These are phyloP conservation scores for Probosciger aterrimus DNA, from an alignment of 2,113 vertebrate genomes.

Conservation along the genomic window DNA sequence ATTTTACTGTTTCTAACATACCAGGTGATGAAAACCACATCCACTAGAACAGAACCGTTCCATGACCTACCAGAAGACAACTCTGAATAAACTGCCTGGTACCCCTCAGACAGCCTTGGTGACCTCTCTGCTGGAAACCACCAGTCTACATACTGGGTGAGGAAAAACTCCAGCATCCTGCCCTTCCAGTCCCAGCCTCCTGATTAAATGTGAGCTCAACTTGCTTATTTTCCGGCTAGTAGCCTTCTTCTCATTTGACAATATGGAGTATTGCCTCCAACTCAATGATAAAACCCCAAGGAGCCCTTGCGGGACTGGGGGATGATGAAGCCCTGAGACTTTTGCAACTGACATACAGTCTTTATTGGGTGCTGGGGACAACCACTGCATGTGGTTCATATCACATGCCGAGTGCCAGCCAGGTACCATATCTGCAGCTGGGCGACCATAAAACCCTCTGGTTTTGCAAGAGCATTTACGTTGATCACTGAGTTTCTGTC, in stretches of 20 bases:
- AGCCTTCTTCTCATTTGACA: not conserved
- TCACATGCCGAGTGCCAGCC: not conserved
- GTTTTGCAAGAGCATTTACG: not conserved
- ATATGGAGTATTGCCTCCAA: not conserved
- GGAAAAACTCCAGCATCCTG: not conserved
- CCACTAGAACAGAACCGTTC: not conserved
- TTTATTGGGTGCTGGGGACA: too few relatives aligned
- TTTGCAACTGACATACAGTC: not conserved
- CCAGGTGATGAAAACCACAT: not conserved
- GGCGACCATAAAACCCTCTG: not conserved
- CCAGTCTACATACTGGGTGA: not conserved
- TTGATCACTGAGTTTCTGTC: not conserved
- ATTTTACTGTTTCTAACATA: not conserved
- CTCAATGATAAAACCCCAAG: not conserved
- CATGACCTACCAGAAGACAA: not conserved
- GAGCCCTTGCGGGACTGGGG: too few relatives aligned
- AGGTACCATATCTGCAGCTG: too few relatives aligned
- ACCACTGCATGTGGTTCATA: not conserved
- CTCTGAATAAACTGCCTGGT: not conserved
- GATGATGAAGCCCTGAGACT: not conserved
- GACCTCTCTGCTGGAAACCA: not conserved
- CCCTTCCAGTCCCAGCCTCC: not conserved
- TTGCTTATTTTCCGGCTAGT: not conserved
- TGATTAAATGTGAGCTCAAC: not conserved
- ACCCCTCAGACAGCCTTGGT: not conserved